Percentiles rank a stretch among this genome's conserved stretches.
Evolutionary conservation across 1,140 invertebrate species (phyloP).

Genomic region (Trachymyrmex cornetzi): DNA sequence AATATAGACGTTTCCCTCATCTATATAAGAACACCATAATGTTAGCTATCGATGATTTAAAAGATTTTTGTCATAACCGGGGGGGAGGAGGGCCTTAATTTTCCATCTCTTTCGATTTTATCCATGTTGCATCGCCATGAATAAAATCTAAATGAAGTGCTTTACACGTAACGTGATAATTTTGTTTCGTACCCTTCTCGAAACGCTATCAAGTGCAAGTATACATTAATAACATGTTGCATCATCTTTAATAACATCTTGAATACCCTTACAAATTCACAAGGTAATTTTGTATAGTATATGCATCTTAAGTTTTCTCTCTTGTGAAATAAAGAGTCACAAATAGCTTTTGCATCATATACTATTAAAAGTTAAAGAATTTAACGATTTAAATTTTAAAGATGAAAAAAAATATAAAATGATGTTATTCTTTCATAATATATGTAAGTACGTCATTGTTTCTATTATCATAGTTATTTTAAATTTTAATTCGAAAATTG

Average conservation of each 20-base stretch:
- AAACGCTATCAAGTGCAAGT: slow-evolving; percentile 13
- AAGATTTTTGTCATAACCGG: slow-evolving; percentile 66
- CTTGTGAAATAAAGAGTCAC: background rate
- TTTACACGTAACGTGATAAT: slow-evolving; percentile 45
- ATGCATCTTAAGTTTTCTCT: background rate
- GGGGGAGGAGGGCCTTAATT: slow-evolving; percentile 43
- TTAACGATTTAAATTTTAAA: background rate
- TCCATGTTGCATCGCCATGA: background rate
- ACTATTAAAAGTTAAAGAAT: background rate
- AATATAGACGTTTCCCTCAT: too few relatives aligned
- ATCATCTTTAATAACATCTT: background rate
- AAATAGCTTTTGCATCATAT: background rate
- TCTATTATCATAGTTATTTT: background rate
- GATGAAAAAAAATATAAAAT: background rate
- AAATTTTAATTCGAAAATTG: background rate
- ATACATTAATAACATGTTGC: background rate
- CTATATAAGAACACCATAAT: background rate
- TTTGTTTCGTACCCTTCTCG: slow-evolving; percentile 1
- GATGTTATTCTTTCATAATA: background rate
- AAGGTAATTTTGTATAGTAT: background rate
- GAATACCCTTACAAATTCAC: background rate
- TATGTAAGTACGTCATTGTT: background rate
- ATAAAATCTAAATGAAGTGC: slow-evolving; percentile 36
- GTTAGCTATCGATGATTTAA: slow-evolving; percentile 64
- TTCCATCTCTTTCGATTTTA: background rate